Percentiles rank a stretch among this genome's conserved stretches.
Conservation (phyloP, 1,140 invertebrate genomes). For the Bursaphelenchus mucronatus region DNA sequence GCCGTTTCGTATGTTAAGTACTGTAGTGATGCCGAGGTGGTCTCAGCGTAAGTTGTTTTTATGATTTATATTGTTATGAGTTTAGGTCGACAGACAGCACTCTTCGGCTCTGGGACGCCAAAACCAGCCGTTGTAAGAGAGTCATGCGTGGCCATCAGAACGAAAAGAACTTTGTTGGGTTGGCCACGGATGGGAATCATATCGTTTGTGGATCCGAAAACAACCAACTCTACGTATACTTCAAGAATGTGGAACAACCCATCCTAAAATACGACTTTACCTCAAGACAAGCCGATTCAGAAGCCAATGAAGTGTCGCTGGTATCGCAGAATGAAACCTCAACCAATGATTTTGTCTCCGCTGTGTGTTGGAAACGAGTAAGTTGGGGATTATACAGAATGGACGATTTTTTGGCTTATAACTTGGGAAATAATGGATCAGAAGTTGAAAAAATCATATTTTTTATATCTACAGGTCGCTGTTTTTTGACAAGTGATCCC, state of each 20-base stretch:
- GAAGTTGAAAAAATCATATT: too few species aligned
- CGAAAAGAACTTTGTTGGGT: slow-evolving; percentile 92
- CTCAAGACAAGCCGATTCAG: slow-evolving; percentile 64
- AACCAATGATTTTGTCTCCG: slow-evolving; percentile 87
- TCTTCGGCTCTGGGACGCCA: slow-evolving; percentile 85
- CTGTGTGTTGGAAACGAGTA: slow-evolving; percentile 80
- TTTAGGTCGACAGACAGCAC: slow-evolving; percentile 81
- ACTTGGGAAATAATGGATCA: slow-evolving; percentile 8
- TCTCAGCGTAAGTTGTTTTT: slow-evolving; percentile 71
- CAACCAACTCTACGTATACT: slow-evolving; percentile 87
- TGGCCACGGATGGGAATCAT: slow-evolving; percentile 90
- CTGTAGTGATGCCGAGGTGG: slow-evolving; percentile 79
- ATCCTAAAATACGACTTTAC: slow-evolving; percentile 80
- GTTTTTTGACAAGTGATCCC: too few species aligned
- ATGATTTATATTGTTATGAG: slow-evolving; percentile 25
- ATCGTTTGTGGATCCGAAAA: slow-evolving; percentile 92
- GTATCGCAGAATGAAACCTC: slow-evolving; percentile 6
- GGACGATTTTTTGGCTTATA: slow-evolving; percentile 4
- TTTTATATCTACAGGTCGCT: too few species aligned
- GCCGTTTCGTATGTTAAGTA: slow-evolving; percentile 95
- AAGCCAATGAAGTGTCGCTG: slow-evolving; percentile 69
- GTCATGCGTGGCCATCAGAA: slow-evolving; percentile 89
- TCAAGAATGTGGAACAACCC: slow-evolving; percentile 81
- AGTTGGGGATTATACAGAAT: slow-evolving; percentile 35
- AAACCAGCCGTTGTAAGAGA: slow-evolving; percentile 70